Evolutionary conservation across 2,888 invertebrate species (phyloP), one percentile per base, ranked within the genome.

Genomic region (Xestia rhomboidea): DNA sequence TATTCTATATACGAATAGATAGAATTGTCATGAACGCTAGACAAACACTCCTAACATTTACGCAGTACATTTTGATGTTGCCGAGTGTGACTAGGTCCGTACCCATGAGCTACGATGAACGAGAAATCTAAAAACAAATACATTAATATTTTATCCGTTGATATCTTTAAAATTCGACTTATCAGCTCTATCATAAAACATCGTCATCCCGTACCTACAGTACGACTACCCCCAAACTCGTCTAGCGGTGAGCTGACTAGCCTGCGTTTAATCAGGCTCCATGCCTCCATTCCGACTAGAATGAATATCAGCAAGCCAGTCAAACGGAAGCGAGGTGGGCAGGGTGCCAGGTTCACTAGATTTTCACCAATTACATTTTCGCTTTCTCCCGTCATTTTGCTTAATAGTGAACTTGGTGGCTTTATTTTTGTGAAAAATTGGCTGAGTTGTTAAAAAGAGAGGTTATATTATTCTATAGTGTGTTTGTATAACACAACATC

Each of bases 231-330:
- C 51, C 68, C 27, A 27, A 46, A 51, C 34, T 70, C 24, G 46
- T 49, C 73, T 38, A 85, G 15, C 30, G 57, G 21, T 34, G 34
- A 18, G 67, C 60, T 71, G 77, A 75, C 79, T 74, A n/a, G 62
- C 51, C 13, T 2, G 38, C n/a, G 69, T 69, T 83, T 70, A 78
- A 86, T 79, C 87, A 73, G 46, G 8, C 38, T 49, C n/a, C n/a
- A n/a, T n/a, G 74, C 67, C 63, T 79, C 41, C n/a, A 51, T 74
- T 51, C 71, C 44, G 46, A 63, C 68, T 49, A 41, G 60, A 82
- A 83, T 76, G 83, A 73, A 77, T 82, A 82, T 82, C 83, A 77
- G 63, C 49, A 34, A 76, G n/a, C 70, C 41, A 86, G 70, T 68
- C 38, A 44, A 62, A 73, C 30, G 70, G 27, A 51, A 82, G 34